Evolutionary conservation across 37 sponge, comb jelly and placozoan species (phyloP).

Genomic region (Corticium candelabrum): DNA sequence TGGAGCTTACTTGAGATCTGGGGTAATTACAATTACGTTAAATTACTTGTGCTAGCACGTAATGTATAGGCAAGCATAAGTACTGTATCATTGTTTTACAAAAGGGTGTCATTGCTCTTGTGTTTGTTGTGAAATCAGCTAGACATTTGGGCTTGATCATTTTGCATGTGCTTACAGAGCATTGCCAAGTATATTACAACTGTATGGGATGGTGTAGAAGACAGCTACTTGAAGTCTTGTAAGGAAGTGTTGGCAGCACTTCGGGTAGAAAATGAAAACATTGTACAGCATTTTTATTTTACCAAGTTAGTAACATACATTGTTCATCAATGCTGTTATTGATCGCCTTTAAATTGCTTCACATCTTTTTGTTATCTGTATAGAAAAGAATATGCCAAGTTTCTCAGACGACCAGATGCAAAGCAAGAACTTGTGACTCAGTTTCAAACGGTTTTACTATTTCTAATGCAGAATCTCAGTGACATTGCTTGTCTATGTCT

Average conservation of each 20-base stretch:
- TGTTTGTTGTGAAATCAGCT: too few relatives aligned
- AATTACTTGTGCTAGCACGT: too few relatives aligned
- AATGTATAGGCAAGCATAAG: too few relatives aligned
- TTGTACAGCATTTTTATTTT: conserved; percentile 60
- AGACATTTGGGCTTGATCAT: too few relatives aligned
- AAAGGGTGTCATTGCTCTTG: too few relatives aligned
- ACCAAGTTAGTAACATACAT: conserved; percentile 68
- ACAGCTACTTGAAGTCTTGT: conserved; percentile 47
- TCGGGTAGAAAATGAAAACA: conserved; percentile 59
- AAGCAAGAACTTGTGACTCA: conserved; percentile 85
- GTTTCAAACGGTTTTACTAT: conserved; percentile 27
- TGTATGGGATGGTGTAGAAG: conserved; percentile 66
- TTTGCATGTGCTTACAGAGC: too few relatives aligned
- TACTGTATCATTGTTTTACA: too few relatives aligned
- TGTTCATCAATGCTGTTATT: too few relatives aligned
- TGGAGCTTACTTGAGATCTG: too few relatives aligned
- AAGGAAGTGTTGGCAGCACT: conserved; percentile 42
- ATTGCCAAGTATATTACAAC: conserved; percentile 37
- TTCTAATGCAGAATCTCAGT: too few relatives aligned
- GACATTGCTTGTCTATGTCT: too few relatives aligned
- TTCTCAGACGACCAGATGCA: conserved; percentile 76
- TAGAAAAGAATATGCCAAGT: conserved; percentile 50
- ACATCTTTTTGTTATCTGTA: not conserved
- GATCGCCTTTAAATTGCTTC: not conserved
- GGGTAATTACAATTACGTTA: too few relatives aligned